These are phyloP conservation scores for Minunthozetes semirufus DNA, from an alignment of 2,888 invertebrate species.

Conservation along the genomic window DNA sequence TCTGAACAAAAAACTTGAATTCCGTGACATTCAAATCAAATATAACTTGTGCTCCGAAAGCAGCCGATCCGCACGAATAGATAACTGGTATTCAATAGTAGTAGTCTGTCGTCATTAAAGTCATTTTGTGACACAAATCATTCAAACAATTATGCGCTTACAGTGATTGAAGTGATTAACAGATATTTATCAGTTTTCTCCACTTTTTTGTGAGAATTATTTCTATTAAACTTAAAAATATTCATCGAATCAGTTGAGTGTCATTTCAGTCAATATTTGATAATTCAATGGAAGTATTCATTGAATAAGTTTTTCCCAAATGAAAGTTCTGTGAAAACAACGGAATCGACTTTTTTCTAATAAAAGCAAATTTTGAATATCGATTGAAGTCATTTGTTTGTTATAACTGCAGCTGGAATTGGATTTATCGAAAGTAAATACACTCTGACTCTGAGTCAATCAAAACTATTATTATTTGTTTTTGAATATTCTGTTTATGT, in stretches of 20 bases:
- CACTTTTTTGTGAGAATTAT: background rate
- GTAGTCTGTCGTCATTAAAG: slow-evolving; percentile 12
- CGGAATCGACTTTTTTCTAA: too few species aligned
- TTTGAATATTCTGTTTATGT: slow-evolving; percentile 4
- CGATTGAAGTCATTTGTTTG: background rate
- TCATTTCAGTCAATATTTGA: too few species aligned
- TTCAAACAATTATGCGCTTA: background rate
- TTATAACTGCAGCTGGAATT: background rate
- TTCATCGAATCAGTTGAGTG: too few species aligned
- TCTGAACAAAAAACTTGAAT: background rate
- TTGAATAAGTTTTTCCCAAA: too few species aligned
- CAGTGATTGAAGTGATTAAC: background rate
- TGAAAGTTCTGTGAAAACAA: too few species aligned
- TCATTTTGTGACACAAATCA: slow-evolving; percentile 17
- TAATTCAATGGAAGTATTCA: too few species aligned
- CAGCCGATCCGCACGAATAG: slow-evolving; percentile 19
- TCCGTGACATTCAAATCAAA: background rate
- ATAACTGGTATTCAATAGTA: slow-evolving; percentile 1
- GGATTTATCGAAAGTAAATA: slow-evolving; percentile 10
- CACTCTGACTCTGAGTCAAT: too few species aligned
- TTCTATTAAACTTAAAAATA: background rate
- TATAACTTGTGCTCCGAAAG: background rate
- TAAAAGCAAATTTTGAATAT: background rate
- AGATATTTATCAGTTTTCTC: background rate
- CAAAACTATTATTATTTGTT: background rate